A percentile compares a stretch with the other conserved stretches of the same genome.
phyloP scores from a whole-genome alignment of 2,113 vertebrate species.

The Nyctereutes procyonoides region DNA sequence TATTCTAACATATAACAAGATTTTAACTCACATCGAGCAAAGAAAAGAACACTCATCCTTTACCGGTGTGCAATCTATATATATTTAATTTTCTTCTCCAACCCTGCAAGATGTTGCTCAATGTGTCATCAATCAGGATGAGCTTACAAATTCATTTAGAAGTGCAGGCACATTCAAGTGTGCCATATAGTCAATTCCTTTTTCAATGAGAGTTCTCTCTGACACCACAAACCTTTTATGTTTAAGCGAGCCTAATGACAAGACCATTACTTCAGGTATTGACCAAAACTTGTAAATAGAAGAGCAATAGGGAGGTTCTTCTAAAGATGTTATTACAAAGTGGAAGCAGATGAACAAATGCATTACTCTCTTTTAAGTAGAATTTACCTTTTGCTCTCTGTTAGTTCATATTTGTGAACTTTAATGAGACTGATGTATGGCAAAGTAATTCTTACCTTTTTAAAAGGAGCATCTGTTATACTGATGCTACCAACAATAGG shows the following conservation, averaged over 20 bases:
- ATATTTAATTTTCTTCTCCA: constrained; percentile 47
- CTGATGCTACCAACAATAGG: not conserved
- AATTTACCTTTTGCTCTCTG: constrained; percentile 11
- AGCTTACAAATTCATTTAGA: constrained; percentile 60
- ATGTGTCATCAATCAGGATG: constrained; percentile 27
- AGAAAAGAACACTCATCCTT: not conserved
- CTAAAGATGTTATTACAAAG: not conserved
- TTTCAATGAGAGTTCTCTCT: constrained; percentile 15
- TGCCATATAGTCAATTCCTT: constrained; percentile 46
- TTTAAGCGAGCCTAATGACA: constrained; percentile 57
- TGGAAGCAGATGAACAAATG: constrained; percentile 15
- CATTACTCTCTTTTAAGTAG: not conserved
- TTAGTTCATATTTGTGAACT: not conserved
- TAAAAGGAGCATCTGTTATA: not conserved
- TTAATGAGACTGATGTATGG: not conserved
- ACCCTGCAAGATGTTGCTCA: not conserved
- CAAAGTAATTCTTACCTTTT: not conserved
- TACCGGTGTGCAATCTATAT: constrained; percentile 13
- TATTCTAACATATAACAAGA: not conserved
- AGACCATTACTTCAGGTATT: constrained; percentile 63
- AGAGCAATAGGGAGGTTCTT: constrained; percentile 3
- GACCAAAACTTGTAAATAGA: constrained; percentile 55
- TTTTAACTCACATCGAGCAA: not conserved
- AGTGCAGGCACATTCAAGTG: constrained; percentile 10
- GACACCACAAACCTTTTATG: constrained; percentile 53